A percentile compares a stretch with the other conserved stretches of the same genome.
Conservation (phyloP, 2,888 invertebrate species). For the Latheticus oryzae region DNA sequence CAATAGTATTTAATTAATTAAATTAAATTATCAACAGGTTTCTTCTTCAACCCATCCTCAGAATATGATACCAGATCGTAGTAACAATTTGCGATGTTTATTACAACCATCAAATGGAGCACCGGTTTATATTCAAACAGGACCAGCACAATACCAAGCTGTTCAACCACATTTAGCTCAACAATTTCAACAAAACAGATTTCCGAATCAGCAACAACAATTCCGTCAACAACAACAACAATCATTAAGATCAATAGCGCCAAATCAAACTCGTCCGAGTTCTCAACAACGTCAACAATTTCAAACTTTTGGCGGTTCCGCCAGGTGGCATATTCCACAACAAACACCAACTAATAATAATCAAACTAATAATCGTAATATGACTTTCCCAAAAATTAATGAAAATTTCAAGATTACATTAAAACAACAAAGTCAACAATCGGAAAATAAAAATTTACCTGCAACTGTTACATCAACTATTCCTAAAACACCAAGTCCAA, state of each 20-base stretch:
- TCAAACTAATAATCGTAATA: constrained; percentile 50
- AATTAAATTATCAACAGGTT: constrained; percentile 63
- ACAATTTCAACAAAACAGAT: constrained; percentile 60
- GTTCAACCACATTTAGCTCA: constrained; percentile 63
- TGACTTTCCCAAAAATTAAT: constrained; percentile 62
- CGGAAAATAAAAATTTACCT: constrained; percentile 55
- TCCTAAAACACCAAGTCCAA: constrained; percentile 87
- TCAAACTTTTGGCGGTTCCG: constrained; percentile 55
- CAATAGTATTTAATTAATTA: too few relatives aligned
- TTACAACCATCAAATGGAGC: constrained; percentile 58
- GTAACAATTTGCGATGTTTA: constrained; percentile 63
- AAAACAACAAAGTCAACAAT: constrained; percentile 61
- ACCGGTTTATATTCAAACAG: constrained; percentile 64
- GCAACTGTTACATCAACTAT: constrained; percentile 80
- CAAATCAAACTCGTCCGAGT: constrained; percentile 39
- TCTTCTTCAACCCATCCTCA: constrained; percentile 74
- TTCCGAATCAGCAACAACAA: constrained; percentile 50
- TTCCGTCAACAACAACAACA: constrained; percentile 56
- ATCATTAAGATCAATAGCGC: constrained; percentile 44
- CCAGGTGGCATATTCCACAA: constrained; percentile 84
- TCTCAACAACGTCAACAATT: constrained; percentile 22
- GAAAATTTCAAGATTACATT: constrained; percentile 79
- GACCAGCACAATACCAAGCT: constrained; percentile 64
- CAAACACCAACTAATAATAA: constrained; percentile 59
- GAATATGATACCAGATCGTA: constrained; percentile 63